Evolutionary conservation across 2,888 invertebrate genomes (phyloP), one percentile per base, ranked within the genome.

Genomic region (Leptura quadrifasciata): DNA sequence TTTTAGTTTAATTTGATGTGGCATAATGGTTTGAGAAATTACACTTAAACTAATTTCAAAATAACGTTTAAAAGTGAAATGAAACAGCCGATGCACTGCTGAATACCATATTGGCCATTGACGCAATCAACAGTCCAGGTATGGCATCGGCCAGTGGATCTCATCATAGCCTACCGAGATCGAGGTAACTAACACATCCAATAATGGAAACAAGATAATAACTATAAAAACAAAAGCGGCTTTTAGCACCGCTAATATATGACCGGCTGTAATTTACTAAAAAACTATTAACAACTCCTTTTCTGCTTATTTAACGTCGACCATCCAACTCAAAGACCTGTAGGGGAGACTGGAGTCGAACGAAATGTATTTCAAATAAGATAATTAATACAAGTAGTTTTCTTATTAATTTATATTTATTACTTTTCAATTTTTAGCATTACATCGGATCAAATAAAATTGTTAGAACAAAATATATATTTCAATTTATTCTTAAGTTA

Each of bases 151-250:
- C 73, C 72, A 76, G 76, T 80, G 77, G 82, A 84, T 83, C 82
- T 83, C 86, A 86, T 85, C 82, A 79, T 61, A 80, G 82, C 81
- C 82, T 82, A 83, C 83, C 80, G 82, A 79, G 82, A 81, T 79
- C 78, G 84, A 84, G 84, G 85, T 85, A 85, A 84, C 85, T 83
- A 83, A 86, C 84, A 85, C 85, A 81, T 84, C 85, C 86, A 85
- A 86, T 86, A 86, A 85, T 86, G 84, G 85, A 86, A 86, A 86
- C 86, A 85, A 85, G 85, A 83, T 86, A 86, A 86, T 86, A 85
- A 86, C 86, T 81, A 86, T 85, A 86, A 87, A 87, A 86, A 86
- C 85, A 85, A 86, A 81, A 83, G 85, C 85, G 83, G 85, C 85
- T 85, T 80, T 85, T 85, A 85, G 82, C 82, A 83, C 85, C 82